These are phyloP conservation scores for Sminthurides aquaticus DNA, from an alignment of 2,888 invertebrate species.

Conservation along the genomic window DNA sequence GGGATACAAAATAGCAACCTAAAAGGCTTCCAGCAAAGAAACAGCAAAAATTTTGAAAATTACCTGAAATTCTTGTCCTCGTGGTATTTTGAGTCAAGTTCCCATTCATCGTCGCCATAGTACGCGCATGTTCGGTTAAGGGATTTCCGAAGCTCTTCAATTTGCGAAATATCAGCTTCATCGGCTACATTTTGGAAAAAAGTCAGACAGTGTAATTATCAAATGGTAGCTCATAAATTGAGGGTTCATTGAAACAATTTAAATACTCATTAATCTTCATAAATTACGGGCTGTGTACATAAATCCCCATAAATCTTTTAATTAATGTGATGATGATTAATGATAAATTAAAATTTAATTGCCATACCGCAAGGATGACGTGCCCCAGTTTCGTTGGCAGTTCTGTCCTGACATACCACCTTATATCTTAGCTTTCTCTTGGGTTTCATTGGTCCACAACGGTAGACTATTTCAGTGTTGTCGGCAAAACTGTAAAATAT, in stretches of 20 bases:
- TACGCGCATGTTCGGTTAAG: neutral
- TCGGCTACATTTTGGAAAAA: neutral
- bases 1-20: neutral
- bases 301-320: too few relatives aligned
- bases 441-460: conserved; percentile 51
- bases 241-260: too few relatives aligned
- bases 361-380: conserved; percentile 63
- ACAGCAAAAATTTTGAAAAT: too few relatives aligned
- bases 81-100: neutral
- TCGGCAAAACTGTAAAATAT: conserved; percentile 60
- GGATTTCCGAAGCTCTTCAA: conserved; percentile 1
- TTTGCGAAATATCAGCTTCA: neutral
- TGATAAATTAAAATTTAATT: too few relatives aligned
- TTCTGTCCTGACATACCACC: conserved; percentile 73
- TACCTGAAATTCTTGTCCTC: conserved; percentile 1
- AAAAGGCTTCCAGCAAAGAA: too few relatives aligned
- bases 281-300: too few relatives aligned
- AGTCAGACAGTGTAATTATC: too few relatives aligned
- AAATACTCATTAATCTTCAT: too few relatives aligned
- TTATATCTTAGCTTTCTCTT: conserved; percentile 64
- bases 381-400: conserved; percentile 72
- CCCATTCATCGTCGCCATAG: conserved; percentile 3
- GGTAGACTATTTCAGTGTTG: conserved; percentile 73
- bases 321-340: too few relatives aligned
- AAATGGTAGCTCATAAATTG: too few relatives aligned